phyloP scores from a whole-genome alignment of 2,113 vertebrate species.

The Heterochromis multidens region DNA sequence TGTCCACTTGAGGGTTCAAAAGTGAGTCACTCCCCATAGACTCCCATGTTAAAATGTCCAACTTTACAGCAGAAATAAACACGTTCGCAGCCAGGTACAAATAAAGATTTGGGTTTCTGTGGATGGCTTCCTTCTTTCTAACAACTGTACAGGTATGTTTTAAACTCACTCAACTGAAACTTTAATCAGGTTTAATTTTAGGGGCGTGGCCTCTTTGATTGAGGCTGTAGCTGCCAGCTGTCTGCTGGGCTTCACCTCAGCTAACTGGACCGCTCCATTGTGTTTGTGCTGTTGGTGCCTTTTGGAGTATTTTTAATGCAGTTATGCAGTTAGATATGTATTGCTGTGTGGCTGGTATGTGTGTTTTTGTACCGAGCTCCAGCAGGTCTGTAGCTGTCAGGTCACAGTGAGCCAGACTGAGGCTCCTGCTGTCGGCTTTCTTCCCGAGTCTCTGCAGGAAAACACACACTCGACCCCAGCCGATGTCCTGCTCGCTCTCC shows the following conservation, averaged over 20 bases:
- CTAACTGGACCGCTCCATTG: background rate
- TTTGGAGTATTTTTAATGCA: background rate
- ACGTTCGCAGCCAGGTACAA: no score
- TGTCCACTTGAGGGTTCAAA: no score
- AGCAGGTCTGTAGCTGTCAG: slow-evolving; percentile 75
- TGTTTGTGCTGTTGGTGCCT: background rate
- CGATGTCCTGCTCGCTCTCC: slow-evolving; percentile 31
- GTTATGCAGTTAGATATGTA: background rate
- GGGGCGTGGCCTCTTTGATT: background rate
- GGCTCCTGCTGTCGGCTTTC: slow-evolving; percentile 62
- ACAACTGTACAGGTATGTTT: no score
- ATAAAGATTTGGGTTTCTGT: no score
- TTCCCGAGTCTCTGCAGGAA: slow-evolving; percentile 81
- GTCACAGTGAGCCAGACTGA: slow-evolving; percentile 80
- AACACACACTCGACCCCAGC: slow-evolving; percentile 72
- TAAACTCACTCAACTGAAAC: no score
- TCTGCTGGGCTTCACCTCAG: background rate
- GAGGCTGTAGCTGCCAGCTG: background rate
- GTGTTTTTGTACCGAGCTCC: slow-evolving; percentile 72
- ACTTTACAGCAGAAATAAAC: no score
- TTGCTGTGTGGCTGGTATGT: background rate
- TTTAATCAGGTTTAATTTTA: background rate
- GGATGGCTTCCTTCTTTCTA: no score
- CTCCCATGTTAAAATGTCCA: no score
- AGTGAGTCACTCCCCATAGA: no score